Evolutionary conservation across 2,888 invertebrate species (phyloP).

Genomic region (Eupithecia exiguata): DNA sequence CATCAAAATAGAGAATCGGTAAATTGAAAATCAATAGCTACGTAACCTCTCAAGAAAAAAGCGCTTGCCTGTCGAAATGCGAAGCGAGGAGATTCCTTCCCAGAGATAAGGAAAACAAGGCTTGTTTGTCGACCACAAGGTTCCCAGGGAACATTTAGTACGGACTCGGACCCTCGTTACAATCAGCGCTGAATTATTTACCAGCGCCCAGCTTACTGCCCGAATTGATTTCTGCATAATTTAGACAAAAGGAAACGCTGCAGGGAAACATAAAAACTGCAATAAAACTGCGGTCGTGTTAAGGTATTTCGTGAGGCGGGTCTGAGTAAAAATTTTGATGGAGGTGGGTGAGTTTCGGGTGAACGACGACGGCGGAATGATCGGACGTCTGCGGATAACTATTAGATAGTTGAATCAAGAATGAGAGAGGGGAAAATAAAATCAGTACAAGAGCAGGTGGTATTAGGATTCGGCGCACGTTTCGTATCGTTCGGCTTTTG

Average conservation of each 20-base stretch:
- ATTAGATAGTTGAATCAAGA: constrained; percentile 79
- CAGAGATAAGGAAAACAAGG: constrained; percentile 67
- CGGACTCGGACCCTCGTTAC: constrained; percentile 76
- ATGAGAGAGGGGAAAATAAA: constrained; percentile 78
- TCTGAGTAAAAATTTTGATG: constrained; percentile 46
- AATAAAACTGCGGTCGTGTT: constrained; percentile 55
- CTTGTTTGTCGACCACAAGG: constrained; percentile 66
- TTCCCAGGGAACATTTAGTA: constrained; percentile 73
- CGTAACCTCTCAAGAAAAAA: constrained; percentile 50
- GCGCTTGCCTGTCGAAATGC: constrained; percentile 50
- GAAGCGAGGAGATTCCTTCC: constrained; percentile 57
- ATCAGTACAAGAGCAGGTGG: constrained; percentile 67
- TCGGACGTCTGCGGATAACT: constrained; percentile 68
- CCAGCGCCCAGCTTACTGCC: constrained; percentile 69
- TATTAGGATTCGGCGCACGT: constrained; percentile 79
- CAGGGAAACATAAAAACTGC: constrained; percentile 62
- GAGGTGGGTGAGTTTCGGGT: constrained; percentile 27
- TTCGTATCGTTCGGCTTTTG: constrained; percentile 72
- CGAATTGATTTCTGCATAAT: constrained; percentile 82
- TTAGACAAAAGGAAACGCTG: constrained; percentile 68
- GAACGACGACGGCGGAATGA: constrained; percentile 50
- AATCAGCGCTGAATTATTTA: constrained; percentile 81
- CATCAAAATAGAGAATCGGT: constrained; percentile 50
- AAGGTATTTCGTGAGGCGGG: constrained; percentile 36
- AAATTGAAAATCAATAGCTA: constrained; percentile 55